These are phyloP conservation scores for Ophion obscuratus DNA, from an alignment of 2,888 invertebrate species.

Conservation along the genomic window DNA sequence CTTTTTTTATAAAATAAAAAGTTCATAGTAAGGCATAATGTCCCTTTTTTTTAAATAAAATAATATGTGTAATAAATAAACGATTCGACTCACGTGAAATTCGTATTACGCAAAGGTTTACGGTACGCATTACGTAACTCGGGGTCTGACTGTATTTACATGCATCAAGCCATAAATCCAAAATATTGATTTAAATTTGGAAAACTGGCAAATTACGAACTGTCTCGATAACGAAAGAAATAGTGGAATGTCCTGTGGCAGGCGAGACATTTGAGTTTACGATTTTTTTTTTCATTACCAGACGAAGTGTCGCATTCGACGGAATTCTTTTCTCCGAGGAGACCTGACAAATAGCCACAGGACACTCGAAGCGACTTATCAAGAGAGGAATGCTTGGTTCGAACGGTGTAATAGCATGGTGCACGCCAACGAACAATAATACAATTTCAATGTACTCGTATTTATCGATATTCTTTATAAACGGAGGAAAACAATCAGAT, in stretches of 20 bases:
- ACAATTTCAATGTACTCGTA: slow-evolving; percentile 24
- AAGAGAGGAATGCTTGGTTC: slow-evolving; percentile 72
- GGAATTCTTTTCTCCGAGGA: not conserved
- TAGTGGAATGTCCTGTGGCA: slow-evolving; percentile 62
- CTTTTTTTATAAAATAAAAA: too few species aligned
- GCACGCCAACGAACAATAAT: slow-evolving; percentile 67
- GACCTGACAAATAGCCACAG: slow-evolving; percentile 45
- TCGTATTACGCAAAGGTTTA: too few species aligned
- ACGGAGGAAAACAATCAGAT: not conserved
- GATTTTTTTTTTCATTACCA: not conserved
- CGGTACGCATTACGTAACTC: too few species aligned
- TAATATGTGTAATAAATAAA: too few species aligned
- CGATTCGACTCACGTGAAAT: too few species aligned
- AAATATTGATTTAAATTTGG: not conserved
- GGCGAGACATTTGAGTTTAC: not conserved
- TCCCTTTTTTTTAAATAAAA: too few species aligned
- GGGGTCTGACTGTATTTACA: too few species aligned
- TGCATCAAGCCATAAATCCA: not conserved
- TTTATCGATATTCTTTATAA: too few species aligned
- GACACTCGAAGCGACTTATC: slow-evolving; percentile 59
- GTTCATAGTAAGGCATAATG: too few species aligned
- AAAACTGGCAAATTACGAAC: slow-evolving; percentile 57
- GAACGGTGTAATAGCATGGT: slow-evolving; percentile 77
- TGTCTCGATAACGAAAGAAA: slow-evolving; percentile 48
- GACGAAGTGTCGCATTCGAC: not conserved